phyloP scores from a whole-genome alignment of 2,113 vertebrate species.

The Ivindomyrus marchei region DNA sequence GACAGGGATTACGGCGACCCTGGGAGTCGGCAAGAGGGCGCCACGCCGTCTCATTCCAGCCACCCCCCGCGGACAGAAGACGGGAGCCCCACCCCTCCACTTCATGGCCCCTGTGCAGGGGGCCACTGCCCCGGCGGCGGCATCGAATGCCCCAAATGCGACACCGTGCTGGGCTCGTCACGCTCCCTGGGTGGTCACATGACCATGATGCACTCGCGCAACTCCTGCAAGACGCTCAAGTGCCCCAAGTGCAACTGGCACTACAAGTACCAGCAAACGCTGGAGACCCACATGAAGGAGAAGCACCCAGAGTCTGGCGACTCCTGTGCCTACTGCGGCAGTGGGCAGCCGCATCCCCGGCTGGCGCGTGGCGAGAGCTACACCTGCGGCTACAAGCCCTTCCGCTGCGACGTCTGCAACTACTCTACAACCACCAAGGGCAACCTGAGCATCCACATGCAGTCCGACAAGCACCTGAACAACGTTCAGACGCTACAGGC shows the following conservation, averaged over 20 bases:
- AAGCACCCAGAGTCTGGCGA: conserved; percentile 97
- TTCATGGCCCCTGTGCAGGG: conserved; percentile 78
- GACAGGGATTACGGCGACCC: conserved; percentile 74
- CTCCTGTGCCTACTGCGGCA: conserved; percentile 93
- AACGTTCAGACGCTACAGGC: conserved; percentile 97
- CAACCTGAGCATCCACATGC: conserved; percentile 99
- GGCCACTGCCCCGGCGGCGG: conserved; percentile 90
- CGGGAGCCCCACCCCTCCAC: conserved; percentile 77
- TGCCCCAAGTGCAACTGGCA: conserved; percentile 99
- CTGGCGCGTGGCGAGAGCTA: conserved; percentile 97
- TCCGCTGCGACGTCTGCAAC: conserved; percentile 99
- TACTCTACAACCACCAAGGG: conserved; percentile 99
- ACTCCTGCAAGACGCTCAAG: conserved; percentile 98
- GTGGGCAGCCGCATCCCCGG: conserved; percentile 94
- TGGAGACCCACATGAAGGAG: conserved; percentile 99
- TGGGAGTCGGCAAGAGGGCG: conserved; percentile 68
- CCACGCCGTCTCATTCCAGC: conserved; percentile 66
- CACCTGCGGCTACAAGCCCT: conserved; percentile 99
- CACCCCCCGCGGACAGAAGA: conserved; percentile 82
- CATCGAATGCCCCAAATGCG: conserved; percentile 96
- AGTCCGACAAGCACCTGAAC: conserved; percentile 99
- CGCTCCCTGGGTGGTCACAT: conserved; percentile 94
- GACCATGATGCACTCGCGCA: conserved; percentile 99
- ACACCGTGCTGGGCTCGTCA: conserved; percentile 92
- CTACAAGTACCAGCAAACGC: conserved; percentile 99